A percentile compares a stretch with the other conserved stretches of the same genome.
Conservation (phyloP, 2,888 invertebrate species). For the Melikaiella ostensackeni region DNA sequence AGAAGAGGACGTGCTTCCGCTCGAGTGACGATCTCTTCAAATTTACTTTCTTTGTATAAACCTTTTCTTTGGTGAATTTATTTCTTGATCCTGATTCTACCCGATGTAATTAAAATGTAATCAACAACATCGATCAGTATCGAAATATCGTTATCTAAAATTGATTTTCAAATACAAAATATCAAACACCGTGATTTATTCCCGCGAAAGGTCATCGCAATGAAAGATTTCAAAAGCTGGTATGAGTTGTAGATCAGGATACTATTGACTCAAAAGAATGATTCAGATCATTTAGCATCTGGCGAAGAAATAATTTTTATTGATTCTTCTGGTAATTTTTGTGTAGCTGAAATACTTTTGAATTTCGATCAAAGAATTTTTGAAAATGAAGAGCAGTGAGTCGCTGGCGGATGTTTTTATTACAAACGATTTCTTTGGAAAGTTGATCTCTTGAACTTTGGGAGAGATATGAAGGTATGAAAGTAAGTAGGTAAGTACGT, state of each 20-base stretch:
- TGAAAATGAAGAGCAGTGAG: neutral
- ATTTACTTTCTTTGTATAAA: neutral
- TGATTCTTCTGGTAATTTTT: too few relatives aligned
- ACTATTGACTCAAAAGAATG: too few relatives aligned
- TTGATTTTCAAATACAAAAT: neutral
- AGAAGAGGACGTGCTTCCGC: slow-evolving; percentile 56
- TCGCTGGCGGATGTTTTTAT: neutral
- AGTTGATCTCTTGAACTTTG: slow-evolving; percentile 27
- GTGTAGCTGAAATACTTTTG: too few relatives aligned
- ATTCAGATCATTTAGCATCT: too few relatives aligned
- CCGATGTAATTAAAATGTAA: neutral
- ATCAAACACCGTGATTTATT: slow-evolving; percentile 42
- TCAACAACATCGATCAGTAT: neutral
- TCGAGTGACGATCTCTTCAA: slow-evolving; percentile 56
- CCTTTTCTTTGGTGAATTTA: neutral
- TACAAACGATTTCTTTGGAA: slow-evolving; percentile 5
- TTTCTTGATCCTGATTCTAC: neutral
- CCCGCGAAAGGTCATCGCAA: slow-evolving; percentile 48
- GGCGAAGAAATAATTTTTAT: too few relatives aligned
- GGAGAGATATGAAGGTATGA: slow-evolving; percentile 12
- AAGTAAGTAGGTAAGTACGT: slow-evolving; percentile 55
- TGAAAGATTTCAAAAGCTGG: neutral
- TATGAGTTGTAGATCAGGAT: neutral
- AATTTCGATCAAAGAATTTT: too few relatives aligned
- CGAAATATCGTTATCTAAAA: neutral